Percentiles rank a stretch among this genome's conserved stretches.
Evolutionary conservation across 2,113 vertebrate genomes (phyloP).

Genomic region (Cariama cristata): DNA sequence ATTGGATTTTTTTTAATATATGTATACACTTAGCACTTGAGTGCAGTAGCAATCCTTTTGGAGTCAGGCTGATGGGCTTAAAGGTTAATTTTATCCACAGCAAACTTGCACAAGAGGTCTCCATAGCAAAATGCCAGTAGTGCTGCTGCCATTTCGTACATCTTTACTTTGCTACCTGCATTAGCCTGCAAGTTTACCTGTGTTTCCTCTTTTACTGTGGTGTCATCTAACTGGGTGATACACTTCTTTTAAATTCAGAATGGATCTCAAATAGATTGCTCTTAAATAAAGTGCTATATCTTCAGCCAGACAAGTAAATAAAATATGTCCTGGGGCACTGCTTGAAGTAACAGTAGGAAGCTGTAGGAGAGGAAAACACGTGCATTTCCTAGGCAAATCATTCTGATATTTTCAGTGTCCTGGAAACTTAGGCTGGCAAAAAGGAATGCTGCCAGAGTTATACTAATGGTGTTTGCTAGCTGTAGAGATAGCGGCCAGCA

Average conservation of each 20-base stretch:
- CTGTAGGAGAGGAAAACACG: neutral
- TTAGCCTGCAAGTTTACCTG: neutral
- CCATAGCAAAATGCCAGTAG: neutral
- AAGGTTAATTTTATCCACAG: neutral
- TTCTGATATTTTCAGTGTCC: neutral
- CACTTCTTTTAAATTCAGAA: neutral
- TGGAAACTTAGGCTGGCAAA: neutral
- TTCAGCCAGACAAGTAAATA: neutral
- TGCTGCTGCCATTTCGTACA: neutral
- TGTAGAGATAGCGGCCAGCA: neutral
- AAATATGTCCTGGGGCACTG: neutral
- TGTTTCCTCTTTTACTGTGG: neutral
- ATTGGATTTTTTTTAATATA: neutral
- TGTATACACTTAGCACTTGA: neutral
- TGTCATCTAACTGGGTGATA: neutral
- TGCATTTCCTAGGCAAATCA: neutral
- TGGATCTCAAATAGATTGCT: neutral
- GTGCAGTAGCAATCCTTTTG: neutral
- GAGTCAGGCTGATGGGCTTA: neutral
- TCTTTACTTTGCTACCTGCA: neutral
- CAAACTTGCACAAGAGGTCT: neutral
- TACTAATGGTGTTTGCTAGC: neutral
- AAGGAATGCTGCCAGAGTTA: neutral
- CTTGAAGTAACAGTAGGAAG: neutral
- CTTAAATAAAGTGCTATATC: neutral